Conservation (phyloP, 2,797 vertebrate genomes). For the Chanos chanos region DNA sequence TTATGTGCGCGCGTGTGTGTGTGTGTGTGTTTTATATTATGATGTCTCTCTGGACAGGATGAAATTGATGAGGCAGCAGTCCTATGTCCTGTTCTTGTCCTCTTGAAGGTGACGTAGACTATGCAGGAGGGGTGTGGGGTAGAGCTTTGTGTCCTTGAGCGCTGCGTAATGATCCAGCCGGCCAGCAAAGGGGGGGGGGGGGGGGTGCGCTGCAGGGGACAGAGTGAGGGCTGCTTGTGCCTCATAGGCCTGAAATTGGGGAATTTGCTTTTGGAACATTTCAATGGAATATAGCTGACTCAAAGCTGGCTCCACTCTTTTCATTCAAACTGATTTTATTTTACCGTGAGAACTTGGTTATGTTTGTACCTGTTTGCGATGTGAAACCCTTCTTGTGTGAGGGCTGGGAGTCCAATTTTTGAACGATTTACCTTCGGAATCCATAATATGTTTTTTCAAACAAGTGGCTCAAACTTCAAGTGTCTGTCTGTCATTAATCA, state of each 20-base stretch:
- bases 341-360: no score
- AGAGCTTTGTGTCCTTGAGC: conserved; percentile 36
- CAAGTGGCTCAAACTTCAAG: conserved; percentile 4
- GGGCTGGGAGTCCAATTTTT: no score
- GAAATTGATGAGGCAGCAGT: conserved; percentile 77
- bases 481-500: background rate
- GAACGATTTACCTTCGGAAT: no score
- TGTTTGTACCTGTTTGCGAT: no score
- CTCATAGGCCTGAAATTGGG: no score
- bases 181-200: conserved; percentile 3
- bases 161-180: conserved; percentile 23
- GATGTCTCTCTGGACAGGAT: conserved; percentile 58
- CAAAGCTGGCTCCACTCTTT: no score
- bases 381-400: no score
- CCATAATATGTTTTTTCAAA: no score
- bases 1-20: conserved; percentile 11
- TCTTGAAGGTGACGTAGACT: conserved; percentile 70
- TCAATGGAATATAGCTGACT: no score
- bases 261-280: no score
- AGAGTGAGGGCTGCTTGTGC: background rate
- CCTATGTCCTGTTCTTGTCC: conserved; percentile 72
- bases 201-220: background rate
- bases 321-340: no score
- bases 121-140: conserved; percentile 3
- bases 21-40: conserved; percentile 7